Percentiles rank a stretch among this genome's conserved stretches.
Evolutionary conservation across 2,797 vertebrate genomes (phyloP).

Genomic region (Sebastes steindachneri): DNA sequence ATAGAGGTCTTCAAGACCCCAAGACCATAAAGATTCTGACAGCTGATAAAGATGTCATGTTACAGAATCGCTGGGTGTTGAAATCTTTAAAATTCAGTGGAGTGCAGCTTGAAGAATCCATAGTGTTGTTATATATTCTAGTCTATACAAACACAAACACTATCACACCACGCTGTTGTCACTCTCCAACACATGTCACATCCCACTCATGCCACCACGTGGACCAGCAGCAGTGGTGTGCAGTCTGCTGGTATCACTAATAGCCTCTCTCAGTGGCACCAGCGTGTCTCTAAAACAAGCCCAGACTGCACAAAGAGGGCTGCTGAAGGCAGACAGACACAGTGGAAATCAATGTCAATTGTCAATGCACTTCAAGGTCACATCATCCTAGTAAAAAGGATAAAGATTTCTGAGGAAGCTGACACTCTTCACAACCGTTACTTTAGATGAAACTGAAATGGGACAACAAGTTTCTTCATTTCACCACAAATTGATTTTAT

Average conservation of each 20-base stretch:
- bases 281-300: conserved; percentile 65
- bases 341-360: conserved; percentile 79
- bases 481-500: neutral
- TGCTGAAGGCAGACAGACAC: conserved; percentile 54
- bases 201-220: conserved; percentile 29
- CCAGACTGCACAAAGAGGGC: conserved; percentile 54
- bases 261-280: conserved; percentile 64
- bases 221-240: neutral
- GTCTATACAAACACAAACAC: neutral
- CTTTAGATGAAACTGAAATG: conserved; percentile 8
- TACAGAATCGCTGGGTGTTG: neutral
- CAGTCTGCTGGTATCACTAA: conserved; percentile 30
- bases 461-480: neutral
- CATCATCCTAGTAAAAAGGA: conserved; percentile 39
- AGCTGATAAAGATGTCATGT: neutral
- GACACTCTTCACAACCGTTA: conserved; percentile 2
- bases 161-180: neutral
- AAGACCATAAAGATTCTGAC: neutral
- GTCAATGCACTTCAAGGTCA: conserved; percentile 81
- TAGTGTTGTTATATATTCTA: neutral
- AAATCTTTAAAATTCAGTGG: neutral
- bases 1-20: neutral
- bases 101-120: neutral
- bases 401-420: conserved; percentile 37
- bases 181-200: conserved; percentile 12